Evolutionary conservation across 1,140 invertebrate genomes (phyloP), one percentile per base, ranked within the genome.

Genomic region (Conus ventricosus): DNA sequence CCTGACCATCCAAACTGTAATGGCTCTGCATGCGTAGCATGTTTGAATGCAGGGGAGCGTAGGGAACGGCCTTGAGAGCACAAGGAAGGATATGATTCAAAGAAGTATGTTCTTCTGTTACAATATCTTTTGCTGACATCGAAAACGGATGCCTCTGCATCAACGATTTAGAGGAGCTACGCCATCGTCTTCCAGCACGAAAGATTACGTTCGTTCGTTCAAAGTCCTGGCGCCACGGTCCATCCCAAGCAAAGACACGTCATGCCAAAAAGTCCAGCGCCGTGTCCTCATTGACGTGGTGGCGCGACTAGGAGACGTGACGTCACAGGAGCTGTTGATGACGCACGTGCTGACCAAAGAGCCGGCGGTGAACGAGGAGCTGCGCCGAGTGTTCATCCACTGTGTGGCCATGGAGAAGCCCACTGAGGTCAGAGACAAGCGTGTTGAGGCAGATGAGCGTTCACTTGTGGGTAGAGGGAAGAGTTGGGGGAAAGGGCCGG

Each of bases 281-380:
- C 85, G 87, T 53, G 84, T 92, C n/a, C 81, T 90, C 23, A 88
- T 92, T 23, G 91, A 92, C 86, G 67, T 92, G 15, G 87, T 92
- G 15, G 76, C 89, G 17, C 82, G 89, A 54, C 57, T 86, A 11
- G 90, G 85, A 55, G 87, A 85, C 55, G 85, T 83, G 23, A 85
- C 80, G 13, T 87, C 91, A 17, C 91, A 92, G 71, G 15, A 85
- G 39, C 39, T 92, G 7, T 39, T 92, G 0, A 53, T 90, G 10
- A 84, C 83, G 11, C 83, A 91, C 88, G 89, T 92, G 8, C 57
- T 91, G 8, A 84, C 83, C 13, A 76, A 25, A 17, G 23, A 67
- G 25, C 63, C 85, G 4, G 39, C 87, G 11, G 85, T 78, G 5
- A 81, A 88, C 13, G 90, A 92, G 75, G 90, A 92, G 76, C 54